phyloP scores from a whole-genome alignment of 2,888 invertebrate genomes.

The Xanthostigma xanthostigma region DNA sequence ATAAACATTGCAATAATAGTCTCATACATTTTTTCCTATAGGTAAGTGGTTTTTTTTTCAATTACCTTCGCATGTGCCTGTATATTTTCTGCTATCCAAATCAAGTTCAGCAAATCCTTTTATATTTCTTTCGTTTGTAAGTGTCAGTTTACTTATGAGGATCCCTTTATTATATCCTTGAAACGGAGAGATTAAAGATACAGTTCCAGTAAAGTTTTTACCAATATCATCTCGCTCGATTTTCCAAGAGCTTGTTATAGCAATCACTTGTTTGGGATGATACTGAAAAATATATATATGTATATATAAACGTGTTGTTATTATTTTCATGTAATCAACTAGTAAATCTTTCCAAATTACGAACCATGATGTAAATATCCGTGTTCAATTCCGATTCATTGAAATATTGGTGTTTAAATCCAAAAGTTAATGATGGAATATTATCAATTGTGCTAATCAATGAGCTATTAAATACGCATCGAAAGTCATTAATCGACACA shows the following conservation, averaged over 20 bases:
- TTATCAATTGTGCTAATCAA: constrained; percentile 42
- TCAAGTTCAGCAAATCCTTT: constrained; percentile 54
- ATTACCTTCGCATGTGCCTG: constrained; percentile 45
- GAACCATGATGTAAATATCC: constrained; percentile 33
- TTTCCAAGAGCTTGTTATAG: constrained; percentile 56
- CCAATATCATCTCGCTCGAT: constrained; percentile 36
- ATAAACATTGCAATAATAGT: constrained; percentile 1
- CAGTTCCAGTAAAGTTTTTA: constrained; percentile 50
- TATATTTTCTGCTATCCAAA: constrained; percentile 53
- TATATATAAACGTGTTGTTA: not conserved
- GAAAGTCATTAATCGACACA: constrained; percentile 25
- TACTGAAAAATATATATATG: constrained; percentile 32
- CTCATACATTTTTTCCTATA: not conserved
- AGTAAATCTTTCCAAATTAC: constrained; percentile 6
- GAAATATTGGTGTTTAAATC: constrained; percentile 36
- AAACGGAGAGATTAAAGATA: constrained; percentile 51
- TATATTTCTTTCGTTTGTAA: constrained; percentile 47
- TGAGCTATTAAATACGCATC: constrained; percentile 34
- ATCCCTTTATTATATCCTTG: constrained; percentile 53
- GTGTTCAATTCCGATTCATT: constrained; percentile 33
- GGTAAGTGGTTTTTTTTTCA: not conserved
- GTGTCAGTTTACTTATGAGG: constrained; percentile 47
- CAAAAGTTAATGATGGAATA: constrained; percentile 39
- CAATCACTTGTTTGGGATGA: constrained; percentile 48
- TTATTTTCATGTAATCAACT: not conserved